phyloP scores from a whole-genome alignment of 2,113 vertebrate genomes.

The Paramormyrops kingsleyae region DNA sequence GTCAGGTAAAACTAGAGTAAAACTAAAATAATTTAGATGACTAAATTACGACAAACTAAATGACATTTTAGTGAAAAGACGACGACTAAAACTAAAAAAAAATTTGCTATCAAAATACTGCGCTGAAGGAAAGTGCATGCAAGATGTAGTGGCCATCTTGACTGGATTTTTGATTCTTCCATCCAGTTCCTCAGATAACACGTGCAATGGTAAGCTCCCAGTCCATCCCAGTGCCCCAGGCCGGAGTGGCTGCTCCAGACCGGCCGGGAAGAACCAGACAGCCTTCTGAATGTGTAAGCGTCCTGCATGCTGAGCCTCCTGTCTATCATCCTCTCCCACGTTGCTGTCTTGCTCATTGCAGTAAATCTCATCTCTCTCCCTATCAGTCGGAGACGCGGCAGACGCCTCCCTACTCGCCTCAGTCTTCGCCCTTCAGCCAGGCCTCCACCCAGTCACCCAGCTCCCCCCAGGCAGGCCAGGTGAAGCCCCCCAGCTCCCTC shows the following conservation, averaged over 20 bases:
- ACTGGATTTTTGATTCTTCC: not conserved
- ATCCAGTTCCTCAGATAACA: conserved; percentile 76
- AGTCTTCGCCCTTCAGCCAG: conserved; percentile 73
- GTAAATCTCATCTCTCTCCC: conserved; percentile 12
- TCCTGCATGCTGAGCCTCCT: conserved; percentile 28
- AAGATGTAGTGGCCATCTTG: not conserved
- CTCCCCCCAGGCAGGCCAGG: conserved; percentile 67
- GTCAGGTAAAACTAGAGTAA: no score
- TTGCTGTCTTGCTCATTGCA: not conserved
- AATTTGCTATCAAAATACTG: no score
- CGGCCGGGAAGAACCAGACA: conserved; percentile 72
- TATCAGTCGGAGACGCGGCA: conserved; percentile 83
- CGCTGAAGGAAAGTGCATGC: not conserved
- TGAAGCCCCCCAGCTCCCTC: conserved; percentile 40
- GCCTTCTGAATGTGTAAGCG: conserved; percentile 88
- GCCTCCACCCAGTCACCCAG: conserved; percentile 73
- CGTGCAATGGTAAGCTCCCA: conserved; percentile 75
- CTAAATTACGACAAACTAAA: no score
- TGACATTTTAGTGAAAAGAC: no score
- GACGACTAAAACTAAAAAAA: no score
- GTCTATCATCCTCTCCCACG: not conserved
- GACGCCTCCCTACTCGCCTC: conserved; percentile 83
- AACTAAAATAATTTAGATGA: no score
- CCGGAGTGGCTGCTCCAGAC: conserved; percentile 52
- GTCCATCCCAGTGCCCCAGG: conserved; percentile 71